Evolutionary conservation across 2,113 vertebrate genomes (phyloP).

Genomic region (Naja naja): DNA sequence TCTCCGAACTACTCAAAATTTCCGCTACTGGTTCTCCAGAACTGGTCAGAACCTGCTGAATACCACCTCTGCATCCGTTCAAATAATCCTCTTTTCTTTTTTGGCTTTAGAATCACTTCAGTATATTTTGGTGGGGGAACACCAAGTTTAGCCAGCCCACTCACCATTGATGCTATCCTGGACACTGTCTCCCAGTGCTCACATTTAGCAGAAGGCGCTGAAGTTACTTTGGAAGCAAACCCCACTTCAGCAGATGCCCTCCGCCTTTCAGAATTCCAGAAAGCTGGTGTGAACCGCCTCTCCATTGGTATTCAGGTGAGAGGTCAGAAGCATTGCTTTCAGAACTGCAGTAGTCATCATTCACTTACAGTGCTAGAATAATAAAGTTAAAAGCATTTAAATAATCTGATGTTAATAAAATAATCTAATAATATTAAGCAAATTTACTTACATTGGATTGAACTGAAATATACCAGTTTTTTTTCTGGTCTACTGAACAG

Average conservation of each 20-base stretch:
- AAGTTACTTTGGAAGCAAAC: constrained; percentile 89
- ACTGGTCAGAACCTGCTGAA: no score
- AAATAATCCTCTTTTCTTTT: background rate
- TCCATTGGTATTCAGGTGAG: constrained; percentile 90
- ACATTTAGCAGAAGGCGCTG: constrained; percentile 64
- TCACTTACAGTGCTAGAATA: background rate
- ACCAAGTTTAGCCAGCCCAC: constrained; percentile 84
- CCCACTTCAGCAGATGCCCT: constrained; percentile 72
- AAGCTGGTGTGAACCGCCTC: constrained; percentile 83
- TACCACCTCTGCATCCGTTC: background rate
- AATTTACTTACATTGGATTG: background rate
- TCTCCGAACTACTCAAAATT: no score
- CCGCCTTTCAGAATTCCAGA: constrained; percentile 70
- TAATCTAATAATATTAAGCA: background rate
- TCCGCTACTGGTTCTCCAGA: no score
- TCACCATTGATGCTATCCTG: constrained; percentile 75
- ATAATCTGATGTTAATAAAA: background rate
- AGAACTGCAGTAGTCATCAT: background rate
- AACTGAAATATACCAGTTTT: background rate
- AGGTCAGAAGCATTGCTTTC: background rate
- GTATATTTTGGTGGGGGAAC: constrained; percentile 93
- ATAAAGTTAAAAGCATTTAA: background rate
- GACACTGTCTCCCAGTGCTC: constrained; percentile 68
- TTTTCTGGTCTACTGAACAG: rapidly evolving
- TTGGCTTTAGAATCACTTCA: constrained; percentile 76